These are phyloP conservation scores for Peromyscus polionotus DNA, from an alignment of 2,113 vertebrate species.

Conservation along the genomic window DNA sequence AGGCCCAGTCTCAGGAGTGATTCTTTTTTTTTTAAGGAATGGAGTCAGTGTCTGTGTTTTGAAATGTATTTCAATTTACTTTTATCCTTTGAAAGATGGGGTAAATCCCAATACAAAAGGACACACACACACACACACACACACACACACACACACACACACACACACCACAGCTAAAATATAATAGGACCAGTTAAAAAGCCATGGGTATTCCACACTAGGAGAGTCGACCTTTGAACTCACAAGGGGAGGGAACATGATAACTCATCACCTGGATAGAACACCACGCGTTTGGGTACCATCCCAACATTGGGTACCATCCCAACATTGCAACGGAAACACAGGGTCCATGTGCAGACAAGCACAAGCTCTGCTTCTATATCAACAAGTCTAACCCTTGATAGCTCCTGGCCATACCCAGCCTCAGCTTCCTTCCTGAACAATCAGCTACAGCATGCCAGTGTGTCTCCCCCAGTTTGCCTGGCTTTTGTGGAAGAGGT, in stretches of 20 bases:
- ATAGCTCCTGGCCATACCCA: not conserved
- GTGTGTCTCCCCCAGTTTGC: rapidly evolving
- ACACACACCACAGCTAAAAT: not conserved
- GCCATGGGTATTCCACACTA: constrained; percentile 25
- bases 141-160: not conserved
- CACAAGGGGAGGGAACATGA: constrained; percentile 9
- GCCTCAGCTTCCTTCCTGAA: not conserved
- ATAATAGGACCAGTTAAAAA: not conserved
- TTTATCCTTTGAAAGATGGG: constrained; percentile 65
- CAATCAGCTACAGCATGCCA: not conserved
- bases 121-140: not conserved
- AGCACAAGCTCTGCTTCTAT: not conserved
- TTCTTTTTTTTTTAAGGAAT: constrained; percentile 35
- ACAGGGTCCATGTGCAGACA: constrained; percentile 19
- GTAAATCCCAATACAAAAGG: constrained; percentile 62
- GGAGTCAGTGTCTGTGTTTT: not conserved
- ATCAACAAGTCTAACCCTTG: not conserved
- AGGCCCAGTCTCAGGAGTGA: not conserved
- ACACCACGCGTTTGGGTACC: not conserved
- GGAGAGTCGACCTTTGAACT: constrained; percentile 35
- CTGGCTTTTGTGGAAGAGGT: constrained; percentile 62
- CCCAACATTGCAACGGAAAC: constrained; percentile 14
- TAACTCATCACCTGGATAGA: constrained; percentile 1
- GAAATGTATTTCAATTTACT: constrained; percentile 53
- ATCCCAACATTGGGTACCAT: not conserved